Percentiles rank a stretch among this genome's conserved stretches.
Conservation (phyloP, 2,113 vertebrate species). For the Oncorhynchus kisutch region DNA sequence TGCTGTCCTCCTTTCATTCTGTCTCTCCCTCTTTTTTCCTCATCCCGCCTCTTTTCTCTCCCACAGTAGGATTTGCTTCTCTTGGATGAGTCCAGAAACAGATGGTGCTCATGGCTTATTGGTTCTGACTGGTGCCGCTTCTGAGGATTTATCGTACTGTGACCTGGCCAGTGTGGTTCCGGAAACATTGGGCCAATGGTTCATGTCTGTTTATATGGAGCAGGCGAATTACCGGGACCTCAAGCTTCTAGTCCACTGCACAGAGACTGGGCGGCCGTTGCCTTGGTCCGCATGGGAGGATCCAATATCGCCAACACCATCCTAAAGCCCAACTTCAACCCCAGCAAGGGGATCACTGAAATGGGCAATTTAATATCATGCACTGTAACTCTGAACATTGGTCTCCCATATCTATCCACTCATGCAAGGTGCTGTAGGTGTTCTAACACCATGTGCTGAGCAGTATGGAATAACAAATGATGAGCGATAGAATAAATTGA, state of each 20-base stretch:
- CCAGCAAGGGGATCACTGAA: slow-evolving; percentile 35
- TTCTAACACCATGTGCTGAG: slow-evolving; percentile 35
- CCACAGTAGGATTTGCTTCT: slow-evolving; percentile 53
- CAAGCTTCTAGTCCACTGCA: slow-evolving; percentile 43
- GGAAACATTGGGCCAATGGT: slow-evolving; percentile 56
- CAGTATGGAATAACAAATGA: slow-evolving; percentile 36
- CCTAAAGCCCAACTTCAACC: not conserved
- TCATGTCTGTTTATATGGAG: slow-evolving; percentile 58
- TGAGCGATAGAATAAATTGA: slow-evolving; percentile 1
- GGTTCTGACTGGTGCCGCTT: slow-evolving; percentile 42
- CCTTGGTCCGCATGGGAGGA: not conserved
- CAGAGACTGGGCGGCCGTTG: not conserved
- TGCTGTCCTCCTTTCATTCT: not conserved
- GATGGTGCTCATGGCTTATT: slow-evolving; percentile 45
- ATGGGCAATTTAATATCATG: slow-evolving; percentile 62
- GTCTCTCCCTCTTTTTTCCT: not conserved
- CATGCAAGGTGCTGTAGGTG: slow-evolving; percentile 40
- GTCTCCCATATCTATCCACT: slow-evolving; percentile 47
- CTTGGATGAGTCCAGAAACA: slow-evolving; percentile 54
- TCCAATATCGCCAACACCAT: not conserved
- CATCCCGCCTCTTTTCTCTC: slow-evolving; percentile 2
- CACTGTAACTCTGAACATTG: slow-evolving; percentile 50
- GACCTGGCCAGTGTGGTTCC: slow-evolving; percentile 41
- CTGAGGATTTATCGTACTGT: slow-evolving; percentile 58
- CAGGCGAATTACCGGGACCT: slow-evolving; percentile 48